These are phyloP conservation scores for Macrotis lagotis DNA, from an alignment of 2,113 vertebrate genomes.

Conservation along the genomic window DNA sequence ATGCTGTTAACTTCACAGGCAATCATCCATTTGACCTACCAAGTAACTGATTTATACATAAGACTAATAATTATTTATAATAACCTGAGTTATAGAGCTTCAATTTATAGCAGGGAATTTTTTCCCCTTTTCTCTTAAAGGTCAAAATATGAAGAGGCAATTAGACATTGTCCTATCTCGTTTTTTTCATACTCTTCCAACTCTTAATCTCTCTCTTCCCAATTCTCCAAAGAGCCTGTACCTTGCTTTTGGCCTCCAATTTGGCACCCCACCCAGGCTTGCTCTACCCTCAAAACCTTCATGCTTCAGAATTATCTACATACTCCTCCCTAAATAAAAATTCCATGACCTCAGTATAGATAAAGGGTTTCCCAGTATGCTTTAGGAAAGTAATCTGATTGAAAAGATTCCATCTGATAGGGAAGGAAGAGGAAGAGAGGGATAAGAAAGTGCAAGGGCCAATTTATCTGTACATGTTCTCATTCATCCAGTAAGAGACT, in stretches of 20 bases:
- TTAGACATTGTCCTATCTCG: background rate
- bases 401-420: background rate
- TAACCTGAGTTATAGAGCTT: background rate
- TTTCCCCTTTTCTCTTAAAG: background rate
- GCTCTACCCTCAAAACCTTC: accelerated
- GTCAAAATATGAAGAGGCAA: background rate
- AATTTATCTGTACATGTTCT: background rate
- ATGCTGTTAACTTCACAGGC: background rate
- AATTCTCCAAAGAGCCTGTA: too few relatives aligned
- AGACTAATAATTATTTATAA: background rate
- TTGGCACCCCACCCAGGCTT: background rate
- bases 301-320: background rate
- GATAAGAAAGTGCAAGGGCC: background rate
- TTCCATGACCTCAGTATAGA: background rate
- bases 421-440: background rate
- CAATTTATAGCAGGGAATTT: background rate
- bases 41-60: background rate
- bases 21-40: background rate
- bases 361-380: background rate
- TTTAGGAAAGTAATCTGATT: background rate
- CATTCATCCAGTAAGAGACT: background rate
- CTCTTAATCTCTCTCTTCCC: background rate
- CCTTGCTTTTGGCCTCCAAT: background rate
- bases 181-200: background rate
- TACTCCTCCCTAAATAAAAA: background rate